phyloP scores from a whole-genome alignment of 2,113 vertebrate genomes.

The Alaudala cheleensis region DNA sequence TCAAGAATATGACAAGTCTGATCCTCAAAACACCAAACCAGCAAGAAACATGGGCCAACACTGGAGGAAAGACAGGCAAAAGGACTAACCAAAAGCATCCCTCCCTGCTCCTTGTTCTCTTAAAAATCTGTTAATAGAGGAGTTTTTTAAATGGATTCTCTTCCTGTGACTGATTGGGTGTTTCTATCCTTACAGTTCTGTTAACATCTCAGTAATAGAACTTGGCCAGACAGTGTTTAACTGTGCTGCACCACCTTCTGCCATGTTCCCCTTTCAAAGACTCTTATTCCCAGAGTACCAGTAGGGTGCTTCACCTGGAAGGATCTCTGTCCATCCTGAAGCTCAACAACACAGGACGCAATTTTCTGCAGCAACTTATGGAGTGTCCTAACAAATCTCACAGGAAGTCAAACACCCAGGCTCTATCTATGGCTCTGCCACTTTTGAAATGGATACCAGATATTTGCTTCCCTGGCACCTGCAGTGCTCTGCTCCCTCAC shows the following conservation, averaged over 20 bases:
- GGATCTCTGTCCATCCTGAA: not conserved
- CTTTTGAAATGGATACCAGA: not conserved
- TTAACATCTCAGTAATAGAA: not conserved
- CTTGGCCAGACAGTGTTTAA: not conserved
- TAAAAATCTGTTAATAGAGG: not conserved
- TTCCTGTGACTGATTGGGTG: not conserved
- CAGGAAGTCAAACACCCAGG: not conserved
- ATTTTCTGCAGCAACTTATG: not conserved
- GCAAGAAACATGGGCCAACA: not conserved
- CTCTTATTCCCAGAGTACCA: not conserved
- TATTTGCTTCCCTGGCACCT: not conserved
- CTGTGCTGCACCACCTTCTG: not conserved
- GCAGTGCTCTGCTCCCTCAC: fast-evolving
- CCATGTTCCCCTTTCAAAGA: not conserved
- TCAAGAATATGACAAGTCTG: not conserved
- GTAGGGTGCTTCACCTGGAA: not conserved
- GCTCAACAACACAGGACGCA: not conserved
- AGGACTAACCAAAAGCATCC: not conserved
- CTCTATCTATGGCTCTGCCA: not conserved
- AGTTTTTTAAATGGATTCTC: not conserved
- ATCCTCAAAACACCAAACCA: not conserved
- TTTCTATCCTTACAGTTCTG: not conserved
- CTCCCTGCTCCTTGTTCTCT: fast-evolving
- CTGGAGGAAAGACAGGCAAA: not conserved
- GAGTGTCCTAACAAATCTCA: not conserved